Evolutionary conservation across 2,113 vertebrate genomes (phyloP).

Genomic region (Amphiprion ocellaris): DNA sequence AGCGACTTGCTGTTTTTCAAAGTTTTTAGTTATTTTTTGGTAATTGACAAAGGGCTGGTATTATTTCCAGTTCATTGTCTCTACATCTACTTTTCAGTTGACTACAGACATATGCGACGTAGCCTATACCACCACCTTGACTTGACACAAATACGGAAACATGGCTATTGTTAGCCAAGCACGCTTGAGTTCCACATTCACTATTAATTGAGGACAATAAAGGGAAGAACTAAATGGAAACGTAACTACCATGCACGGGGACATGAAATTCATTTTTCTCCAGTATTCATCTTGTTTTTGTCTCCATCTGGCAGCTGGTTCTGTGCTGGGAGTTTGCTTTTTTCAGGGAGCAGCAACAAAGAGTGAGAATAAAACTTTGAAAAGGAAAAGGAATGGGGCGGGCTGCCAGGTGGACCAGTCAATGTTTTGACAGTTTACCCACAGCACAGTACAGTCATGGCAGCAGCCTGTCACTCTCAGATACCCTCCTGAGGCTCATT

Average conservation of each 20-base stretch:
- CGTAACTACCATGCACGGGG: background rate
- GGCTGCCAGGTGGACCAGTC: conserved; percentile 70
- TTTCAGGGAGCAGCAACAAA: conserved; percentile 11
- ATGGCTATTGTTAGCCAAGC: background rate
- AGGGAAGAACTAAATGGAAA: background rate
- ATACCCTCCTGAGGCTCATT: conserved; percentile 66
- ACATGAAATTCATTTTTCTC: background rate
- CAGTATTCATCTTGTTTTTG: conserved; percentile 1
- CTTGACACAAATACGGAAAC: background rate
- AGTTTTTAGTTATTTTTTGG: too few species aligned
- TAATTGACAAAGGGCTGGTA: too few species aligned
- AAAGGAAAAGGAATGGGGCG: conserved; percentile 34
- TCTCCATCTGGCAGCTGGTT: conserved; percentile 11
- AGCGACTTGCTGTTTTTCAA: too few species aligned
- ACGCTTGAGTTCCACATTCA: background rate
- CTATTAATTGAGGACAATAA: background rate
- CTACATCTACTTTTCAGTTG: too few species aligned
- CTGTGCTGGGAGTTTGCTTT: conserved; percentile 38
- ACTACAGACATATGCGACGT: too few species aligned
- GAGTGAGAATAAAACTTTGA: conserved; percentile 42
- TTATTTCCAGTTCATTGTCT: too few species aligned
- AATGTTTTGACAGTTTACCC: conserved; percentile 74
- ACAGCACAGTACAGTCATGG: conserved; percentile 59
- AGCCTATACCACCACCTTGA: too few species aligned
- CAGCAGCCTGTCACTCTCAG: conserved; percentile 71